phyloP scores from a whole-genome alignment of 2,113 vertebrate genomes.

The Oreocharis arfaki region DNA sequence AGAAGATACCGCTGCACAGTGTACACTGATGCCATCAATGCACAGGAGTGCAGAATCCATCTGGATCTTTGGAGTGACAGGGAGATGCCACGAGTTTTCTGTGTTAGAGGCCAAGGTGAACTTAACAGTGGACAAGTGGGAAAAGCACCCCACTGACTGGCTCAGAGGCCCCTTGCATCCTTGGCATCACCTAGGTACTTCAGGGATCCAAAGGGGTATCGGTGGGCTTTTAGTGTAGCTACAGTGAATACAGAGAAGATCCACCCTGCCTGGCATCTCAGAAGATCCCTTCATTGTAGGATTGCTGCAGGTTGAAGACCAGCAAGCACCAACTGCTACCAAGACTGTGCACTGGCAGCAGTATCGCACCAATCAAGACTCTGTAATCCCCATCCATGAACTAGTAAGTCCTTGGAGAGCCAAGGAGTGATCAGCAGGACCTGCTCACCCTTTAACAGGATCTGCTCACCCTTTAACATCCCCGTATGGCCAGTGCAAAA shows the following conservation, averaged over 20 bases:
- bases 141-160: not conserved
- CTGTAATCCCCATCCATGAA: not conserved
- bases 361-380: not conserved
- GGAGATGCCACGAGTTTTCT: not conserved
- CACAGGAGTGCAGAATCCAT: not conserved
- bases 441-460: not conserved
- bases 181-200: not conserved
- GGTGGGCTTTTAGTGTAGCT: not conserved
- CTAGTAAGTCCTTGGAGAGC: not conserved
- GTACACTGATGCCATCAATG: not conserved
- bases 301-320: not conserved
- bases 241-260: not conserved
- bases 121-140: not conserved
- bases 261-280: not conserved
- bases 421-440: not conserved
- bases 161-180: not conserved
- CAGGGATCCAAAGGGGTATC: not conserved
- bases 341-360: not conserved
- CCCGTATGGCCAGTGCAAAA: not conserved
- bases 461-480: not conserved
- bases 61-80: not conserved
- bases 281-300: not conserved
- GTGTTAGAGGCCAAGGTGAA: not conserved
- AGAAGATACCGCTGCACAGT: not conserved
- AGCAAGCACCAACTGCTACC: not conserved